Base-by-base conservation (phyloP, 2,888 invertebrate species). In the Coecobrya sp. region DNA sequence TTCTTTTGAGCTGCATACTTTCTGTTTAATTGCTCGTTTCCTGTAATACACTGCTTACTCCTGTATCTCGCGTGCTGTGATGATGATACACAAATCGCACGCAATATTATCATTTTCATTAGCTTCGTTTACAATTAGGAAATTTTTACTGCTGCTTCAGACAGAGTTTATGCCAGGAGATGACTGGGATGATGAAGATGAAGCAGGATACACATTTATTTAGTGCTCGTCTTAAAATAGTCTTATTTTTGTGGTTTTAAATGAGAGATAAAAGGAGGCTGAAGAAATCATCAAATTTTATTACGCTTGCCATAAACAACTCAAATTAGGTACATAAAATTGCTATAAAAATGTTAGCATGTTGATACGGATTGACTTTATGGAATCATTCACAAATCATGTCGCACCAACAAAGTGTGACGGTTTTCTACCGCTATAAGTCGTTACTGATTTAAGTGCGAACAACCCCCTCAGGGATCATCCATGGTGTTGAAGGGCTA, bases 11-110 rank as follows among this genome's bases (percentile, higher is more conserved):
- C 73, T 73, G 30, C 68, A 16, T 13, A 45, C 73, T 76, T 59
- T 84, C 62, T 19, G 62, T 84, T 62, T 85, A 68, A 85, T 68
- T 85, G 85, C 65, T 45, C 11, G 49, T 85, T 85, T 85, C 85
- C 85, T 85, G 45, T 45, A 19, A 19, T 73, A 11, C 45, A 45
- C 25, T 49, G 22, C 25, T n/a, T n/a, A n/a, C n/a, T n/a, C n/a
- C n/a, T n/a, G n/a, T n/a, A n/a, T n/a, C n/a, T n/a, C n/a, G 45
- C 42, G 13, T 4, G 45, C 0, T 8, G 42, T 3, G 2, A 49
- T 73, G 19, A 45, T 45, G 45, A 70, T 36, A 36, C 16, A 36
- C 5, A 30, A 73, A 73, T 73, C 42, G 11, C 25, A 62, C 1
- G 19, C 42, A 73, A 42, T 42, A 36, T 62, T 7, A 62, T 62